Percentiles rank a stretch among this genome's conserved stretches.
Conservation (phyloP, 2,113 vertebrate genomes). For the Labrus mixtus region DNA sequence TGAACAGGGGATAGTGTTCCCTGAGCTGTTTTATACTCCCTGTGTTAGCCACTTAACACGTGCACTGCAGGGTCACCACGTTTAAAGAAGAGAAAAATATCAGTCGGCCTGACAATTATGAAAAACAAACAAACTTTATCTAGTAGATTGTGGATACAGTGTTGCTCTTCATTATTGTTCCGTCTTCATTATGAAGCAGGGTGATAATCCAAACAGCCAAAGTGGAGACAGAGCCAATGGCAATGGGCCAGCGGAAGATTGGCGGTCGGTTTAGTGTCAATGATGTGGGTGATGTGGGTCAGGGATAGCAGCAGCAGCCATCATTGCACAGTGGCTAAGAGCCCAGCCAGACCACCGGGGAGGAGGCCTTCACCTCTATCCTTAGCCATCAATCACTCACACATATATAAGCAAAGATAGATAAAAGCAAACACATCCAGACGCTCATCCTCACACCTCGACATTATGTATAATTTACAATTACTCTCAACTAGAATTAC, state of each 20-base stretch:
- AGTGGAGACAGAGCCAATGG: conserved; percentile 61
- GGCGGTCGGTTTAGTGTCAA: conserved; percentile 80
- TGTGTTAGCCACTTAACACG: conserved; percentile 81
- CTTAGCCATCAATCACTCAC: conserved; percentile 78
- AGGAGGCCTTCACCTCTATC: conserved; percentile 74
- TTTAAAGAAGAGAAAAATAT: conserved; percentile 46
- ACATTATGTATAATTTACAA: conserved; percentile 37
- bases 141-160: conserved; percentile 69
- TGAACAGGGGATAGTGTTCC: conserved; percentile 82
- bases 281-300: conserved; percentile 79
- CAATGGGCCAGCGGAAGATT: conserved; percentile 73
- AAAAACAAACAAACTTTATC: conserved; percentile 71
- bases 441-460: conserved; percentile 49
- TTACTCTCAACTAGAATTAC: conserved; percentile 15
- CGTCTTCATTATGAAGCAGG: conserved; percentile 57
- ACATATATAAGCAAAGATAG: conserved; percentile 72
- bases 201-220: conserved; percentile 73
- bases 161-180: conserved; percentile 69
- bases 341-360: conserved; percentile 81
- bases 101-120: conserved; percentile 55
- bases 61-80: conserved; percentile 58
- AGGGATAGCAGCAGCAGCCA: conserved; percentile 78
- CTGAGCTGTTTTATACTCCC: conserved; percentile 81
- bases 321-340: conserved; percentile 82
- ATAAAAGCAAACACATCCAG: conserved; percentile 68